A percentile compares a stretch with the other conserved stretches of the same genome.
Conservation (phyloP, 2,113 vertebrate genomes). For the Polyodon spathula region DNA sequence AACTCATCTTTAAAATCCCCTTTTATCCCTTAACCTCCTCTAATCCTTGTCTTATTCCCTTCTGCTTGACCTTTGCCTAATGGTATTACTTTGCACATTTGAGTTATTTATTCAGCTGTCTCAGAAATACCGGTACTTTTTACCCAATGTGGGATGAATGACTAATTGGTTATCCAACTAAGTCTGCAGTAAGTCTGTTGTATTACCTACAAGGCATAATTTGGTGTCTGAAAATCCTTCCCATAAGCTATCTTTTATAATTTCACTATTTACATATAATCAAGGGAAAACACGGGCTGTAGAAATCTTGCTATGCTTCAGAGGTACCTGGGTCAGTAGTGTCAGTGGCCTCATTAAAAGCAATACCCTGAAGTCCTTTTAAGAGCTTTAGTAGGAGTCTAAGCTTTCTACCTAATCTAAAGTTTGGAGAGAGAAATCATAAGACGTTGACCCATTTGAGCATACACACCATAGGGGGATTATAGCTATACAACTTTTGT, state of each 20-base stretch:
- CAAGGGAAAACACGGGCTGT: conserved; percentile 20
- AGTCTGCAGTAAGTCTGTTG: conserved; percentile 41
- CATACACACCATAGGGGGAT: too few species aligned
- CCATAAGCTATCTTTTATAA: conserved; percentile 15
- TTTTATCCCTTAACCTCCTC: too few species aligned
- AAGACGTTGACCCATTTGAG: conserved; percentile 8
- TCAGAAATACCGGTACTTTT: conserved; percentile 38
- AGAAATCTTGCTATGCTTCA: conserved; percentile 9
- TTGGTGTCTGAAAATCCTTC: conserved; percentile 17
- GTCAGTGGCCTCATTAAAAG: conserved; percentile 16
- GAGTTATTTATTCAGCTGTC: conserved; percentile 58
- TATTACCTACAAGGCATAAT: conserved; percentile 46
- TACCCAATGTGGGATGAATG: conserved; percentile 18
- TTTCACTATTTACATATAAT: conserved; percentile 10
- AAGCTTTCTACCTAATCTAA: conserved; percentile 23
- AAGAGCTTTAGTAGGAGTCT: conserved; percentile 14
- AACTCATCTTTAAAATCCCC: too few species aligned
- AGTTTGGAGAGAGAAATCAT: conserved; percentile 3
- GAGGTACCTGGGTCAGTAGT: conserved; percentile 24
- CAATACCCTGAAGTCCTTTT: conserved; percentile 22
- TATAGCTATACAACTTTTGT: too few species aligned
- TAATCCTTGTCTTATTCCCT: too few species aligned
- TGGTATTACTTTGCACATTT: conserved; percentile 33
- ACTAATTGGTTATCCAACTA: conserved; percentile 44
- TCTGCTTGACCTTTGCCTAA: conserved; percentile 27